A percentile compares a stretch with the other conserved stretches of the same genome.
Conservation (phyloP, 2,888 invertebrate genomes). For the Xestia ashworthii region DNA sequence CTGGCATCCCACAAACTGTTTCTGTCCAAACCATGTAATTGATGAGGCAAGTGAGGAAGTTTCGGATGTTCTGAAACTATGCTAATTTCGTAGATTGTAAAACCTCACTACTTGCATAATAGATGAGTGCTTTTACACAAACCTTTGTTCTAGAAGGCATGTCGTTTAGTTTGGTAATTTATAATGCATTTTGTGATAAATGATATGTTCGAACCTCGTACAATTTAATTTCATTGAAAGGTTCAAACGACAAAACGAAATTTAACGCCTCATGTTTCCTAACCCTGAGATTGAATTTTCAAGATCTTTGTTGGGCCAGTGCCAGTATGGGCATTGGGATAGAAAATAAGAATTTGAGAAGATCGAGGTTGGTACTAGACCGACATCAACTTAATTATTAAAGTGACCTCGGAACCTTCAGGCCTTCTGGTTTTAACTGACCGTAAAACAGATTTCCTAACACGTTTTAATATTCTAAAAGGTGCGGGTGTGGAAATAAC, state of each 20-base stretch:
- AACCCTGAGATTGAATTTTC: slow-evolving; percentile 65
- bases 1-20: slow-evolving; percentile 70
- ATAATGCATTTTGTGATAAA: slow-evolving; percentile 30
- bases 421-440: slow-evolving; percentile 26
- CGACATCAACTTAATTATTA: slow-evolving; percentile 47
- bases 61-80: slow-evolving; percentile 38
- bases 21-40: slow-evolving; percentile 51
- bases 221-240: slow-evolving; percentile 37
- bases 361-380: slow-evolving; percentile 38
- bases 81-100: slow-evolving; percentile 48
- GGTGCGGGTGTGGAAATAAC: slow-evolving; percentile 37
- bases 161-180: slow-evolving; percentile 18
- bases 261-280: slow-evolving; percentile 43
- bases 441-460: slow-evolving; percentile 48
- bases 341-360: slow-evolving; percentile 55
- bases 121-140: slow-evolving; percentile 24
- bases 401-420: slow-evolving; percentile 40
- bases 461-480: slow-evolving; percentile 53
- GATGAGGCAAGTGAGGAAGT: slow-evolving; percentile 51
- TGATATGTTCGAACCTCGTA: not conserved
- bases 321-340: slow-evolving; percentile 62
- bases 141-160: slow-evolving; percentile 23
- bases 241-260: slow-evolving; percentile 28
- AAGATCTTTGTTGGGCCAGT: slow-evolving; percentile 67
- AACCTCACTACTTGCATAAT: slow-evolving; percentile 43